These are phyloP conservation scores for Hassar affinis DNA, from an alignment of 2,113 vertebrate genomes.

Conservation along the genomic window DNA sequence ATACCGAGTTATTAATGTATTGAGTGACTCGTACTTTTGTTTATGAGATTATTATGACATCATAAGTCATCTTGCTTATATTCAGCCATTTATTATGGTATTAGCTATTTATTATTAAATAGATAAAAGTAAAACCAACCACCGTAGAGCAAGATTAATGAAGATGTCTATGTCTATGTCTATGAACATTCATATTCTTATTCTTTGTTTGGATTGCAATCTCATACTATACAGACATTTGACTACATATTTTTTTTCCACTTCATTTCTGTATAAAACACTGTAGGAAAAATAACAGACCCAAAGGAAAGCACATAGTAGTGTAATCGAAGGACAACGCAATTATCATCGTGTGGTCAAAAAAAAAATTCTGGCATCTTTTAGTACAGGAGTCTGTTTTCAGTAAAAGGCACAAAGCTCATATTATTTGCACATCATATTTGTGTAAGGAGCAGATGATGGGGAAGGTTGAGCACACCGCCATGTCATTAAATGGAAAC, in stretches of 20 bases:
- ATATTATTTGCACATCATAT: constrained; percentile 42
- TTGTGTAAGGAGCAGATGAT: constrained; percentile 26
- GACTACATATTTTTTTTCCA: not conserved
- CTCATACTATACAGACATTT: too few species aligned
- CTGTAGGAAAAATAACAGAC: not conserved
- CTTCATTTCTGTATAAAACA: not conserved
- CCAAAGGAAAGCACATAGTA: not conserved
- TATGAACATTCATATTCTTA: not conserved
- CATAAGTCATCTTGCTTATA: too few species aligned
- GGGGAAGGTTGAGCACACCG: not conserved
- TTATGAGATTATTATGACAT: too few species aligned
- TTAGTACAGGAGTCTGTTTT: not conserved
- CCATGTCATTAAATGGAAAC: constrained; percentile 34
- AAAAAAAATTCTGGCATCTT: not conserved
- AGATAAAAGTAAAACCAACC: too few species aligned
- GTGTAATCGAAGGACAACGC: not conserved
- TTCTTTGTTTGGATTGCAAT: not conserved
- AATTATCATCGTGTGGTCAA: not conserved
- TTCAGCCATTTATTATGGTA: not conserved
- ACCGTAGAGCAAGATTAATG: too few species aligned
- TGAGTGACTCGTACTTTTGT: too few species aligned
- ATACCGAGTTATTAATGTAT: too few species aligned
- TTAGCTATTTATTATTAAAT: too few species aligned
- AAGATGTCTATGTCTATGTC: too few species aligned
- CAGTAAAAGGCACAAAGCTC: not conserved